Conservation (phyloP, 2,797 vertebrate genomes). For the Lophius americanus region DNA sequence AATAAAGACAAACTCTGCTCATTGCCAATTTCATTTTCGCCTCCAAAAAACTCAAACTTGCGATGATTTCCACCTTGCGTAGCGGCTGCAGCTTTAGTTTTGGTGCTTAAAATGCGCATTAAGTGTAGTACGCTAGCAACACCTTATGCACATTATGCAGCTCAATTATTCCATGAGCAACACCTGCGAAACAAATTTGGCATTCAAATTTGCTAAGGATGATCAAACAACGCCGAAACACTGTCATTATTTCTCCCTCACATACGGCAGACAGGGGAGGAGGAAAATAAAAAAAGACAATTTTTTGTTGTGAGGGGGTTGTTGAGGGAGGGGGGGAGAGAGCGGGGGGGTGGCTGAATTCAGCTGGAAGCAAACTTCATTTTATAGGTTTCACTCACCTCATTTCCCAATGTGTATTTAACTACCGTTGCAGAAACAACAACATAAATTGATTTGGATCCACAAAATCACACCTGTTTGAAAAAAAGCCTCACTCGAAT, state of each 20-base stretch:
- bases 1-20: slow-evolving; percentile 33
- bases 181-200: slow-evolving; percentile 89
- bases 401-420: slow-evolving; percentile 82
- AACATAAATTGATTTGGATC: slow-evolving; percentile 79
- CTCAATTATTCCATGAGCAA: slow-evolving; percentile 86
- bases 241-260: slow-evolving; percentile 88
- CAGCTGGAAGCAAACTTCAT: slow-evolving; percentile 87
- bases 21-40: slow-evolving; percentile 41
- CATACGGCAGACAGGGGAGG: slow-evolving; percentile 67
- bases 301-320: slow-evolving; percentile 31
- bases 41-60: slow-evolving; percentile 51
- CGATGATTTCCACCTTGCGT: slow-evolving; percentile 64
- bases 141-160: slow-evolving; percentile 86
- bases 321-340: slow-evolving; percentile 66
- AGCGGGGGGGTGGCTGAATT: slow-evolving; percentile 75
- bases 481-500: slow-evolving; percentile 40
- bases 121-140: slow-evolving; percentile 83
- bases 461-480: slow-evolving; percentile 72
- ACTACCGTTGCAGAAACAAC: slow-evolving; percentile 72
- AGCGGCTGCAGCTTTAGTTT: slow-evolving; percentile 68
- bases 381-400: slow-evolving; percentile 85
- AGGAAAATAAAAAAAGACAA: slow-evolving; percentile 34
- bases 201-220: slow-evolving; percentile 86
- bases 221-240: slow-evolving; percentile 87
- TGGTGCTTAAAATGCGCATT: slow-evolving; percentile 79